phyloP scores from a whole-genome alignment of 2,113 vertebrate genomes.

The Barbus barbus region DNA sequence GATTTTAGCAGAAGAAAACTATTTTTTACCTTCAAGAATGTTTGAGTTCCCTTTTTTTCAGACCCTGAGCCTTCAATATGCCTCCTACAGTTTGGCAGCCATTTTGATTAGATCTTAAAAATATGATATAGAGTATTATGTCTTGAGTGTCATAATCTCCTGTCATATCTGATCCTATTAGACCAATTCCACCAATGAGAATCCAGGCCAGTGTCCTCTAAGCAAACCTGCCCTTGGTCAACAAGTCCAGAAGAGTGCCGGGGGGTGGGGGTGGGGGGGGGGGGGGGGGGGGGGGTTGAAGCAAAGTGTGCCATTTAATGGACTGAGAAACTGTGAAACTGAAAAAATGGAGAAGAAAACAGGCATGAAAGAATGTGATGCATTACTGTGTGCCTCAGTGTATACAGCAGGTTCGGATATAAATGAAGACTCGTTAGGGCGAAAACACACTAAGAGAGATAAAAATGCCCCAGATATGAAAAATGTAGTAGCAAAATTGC shows the following conservation, averaged over 20 bases:
- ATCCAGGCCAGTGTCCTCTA: constrained; percentile 78
- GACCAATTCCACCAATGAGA: constrained; percentile 72
- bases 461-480: background rate
- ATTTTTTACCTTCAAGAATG: constrained; percentile 43
- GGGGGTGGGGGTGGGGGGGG: constrained; percentile 15
- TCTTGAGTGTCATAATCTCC: constrained; percentile 66
- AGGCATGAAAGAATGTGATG: background rate
- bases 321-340: constrained; percentile 53
- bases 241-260: constrained; percentile 16
- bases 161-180: constrained; percentile 78
- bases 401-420: background rate
- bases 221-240: constrained; percentile 71
- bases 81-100: constrained; percentile 71
- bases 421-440: background rate
- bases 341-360: constrained; percentile 43
- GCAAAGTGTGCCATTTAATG: constrained; percentile 13
- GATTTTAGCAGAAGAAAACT: background rate
- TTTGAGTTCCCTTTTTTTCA: constrained; percentile 26
- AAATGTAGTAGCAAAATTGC: background rate
- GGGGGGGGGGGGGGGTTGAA: constrained; percentile 1
- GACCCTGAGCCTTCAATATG: constrained; percentile 33
- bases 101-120: constrained; percentile 68
- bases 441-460: background rate
- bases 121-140: constrained; percentile 56
- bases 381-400: background rate